phyloP scores from a whole-genome alignment of 2,113 vertebrate species.

The Zapornia atra region DNA sequence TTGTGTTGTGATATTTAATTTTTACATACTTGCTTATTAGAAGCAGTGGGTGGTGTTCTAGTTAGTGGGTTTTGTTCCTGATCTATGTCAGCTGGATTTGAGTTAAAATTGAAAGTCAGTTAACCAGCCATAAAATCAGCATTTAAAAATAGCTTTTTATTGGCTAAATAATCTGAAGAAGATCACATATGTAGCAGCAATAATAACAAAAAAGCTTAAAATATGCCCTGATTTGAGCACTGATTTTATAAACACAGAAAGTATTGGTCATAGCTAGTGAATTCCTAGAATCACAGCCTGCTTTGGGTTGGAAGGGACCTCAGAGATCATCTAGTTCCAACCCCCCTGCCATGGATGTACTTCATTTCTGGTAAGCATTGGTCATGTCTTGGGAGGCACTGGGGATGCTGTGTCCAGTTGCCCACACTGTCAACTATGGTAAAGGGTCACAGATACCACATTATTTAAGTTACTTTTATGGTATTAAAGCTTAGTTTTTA shows the following conservation, averaged over 20 bases:
- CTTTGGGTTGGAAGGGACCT: too few relatives aligned
- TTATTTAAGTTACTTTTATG: neutral
- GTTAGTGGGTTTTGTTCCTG: neutral
- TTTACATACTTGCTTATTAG: neutral
- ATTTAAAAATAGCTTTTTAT: neutral
- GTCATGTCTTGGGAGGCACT: neutral
- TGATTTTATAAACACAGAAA: neutral
- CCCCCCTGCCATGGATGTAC: fast-evolving
- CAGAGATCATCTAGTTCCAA: too few relatives aligned
- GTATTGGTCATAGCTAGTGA: neutral
- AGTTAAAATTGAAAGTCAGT: neutral
- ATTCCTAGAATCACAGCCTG: too few relatives aligned
- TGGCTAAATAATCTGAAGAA: neutral
- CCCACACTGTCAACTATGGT: neutral
- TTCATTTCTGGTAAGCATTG: neutral
- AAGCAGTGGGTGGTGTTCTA: neutral
- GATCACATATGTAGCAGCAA: neutral
- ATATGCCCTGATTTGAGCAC: neutral
- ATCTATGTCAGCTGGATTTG: neutral
- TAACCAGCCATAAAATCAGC: neutral
- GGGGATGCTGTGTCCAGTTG: neutral
- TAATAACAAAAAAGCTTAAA: neutral
- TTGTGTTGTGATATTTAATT: neutral
- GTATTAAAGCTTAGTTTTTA: neutral
- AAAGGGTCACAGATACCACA: neutral